Percentiles rank a stretch among this genome's conserved stretches.
Evolutionary conservation across 2,888 invertebrate genomes (phyloP).

Genomic region (Operophtera brumata): DNA sequence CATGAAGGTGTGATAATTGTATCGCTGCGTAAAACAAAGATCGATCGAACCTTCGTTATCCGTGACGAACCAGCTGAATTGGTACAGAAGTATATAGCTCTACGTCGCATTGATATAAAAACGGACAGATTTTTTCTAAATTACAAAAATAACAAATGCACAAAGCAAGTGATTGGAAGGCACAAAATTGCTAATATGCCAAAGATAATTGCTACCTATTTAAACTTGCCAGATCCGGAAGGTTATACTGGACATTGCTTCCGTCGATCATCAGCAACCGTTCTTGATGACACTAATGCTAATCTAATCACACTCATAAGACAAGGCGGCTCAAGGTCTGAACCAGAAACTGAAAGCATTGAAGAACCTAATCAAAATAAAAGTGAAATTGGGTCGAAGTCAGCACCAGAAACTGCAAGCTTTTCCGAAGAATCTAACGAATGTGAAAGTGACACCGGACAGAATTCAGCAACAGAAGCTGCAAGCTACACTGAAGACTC

Average conservation of each 20-base stretch:
- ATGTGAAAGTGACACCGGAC: no score
- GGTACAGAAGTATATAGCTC: no score
- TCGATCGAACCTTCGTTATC: no score
- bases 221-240: slow-evolving; percentile 7
- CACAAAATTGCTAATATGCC: slow-evolving; percentile 21
- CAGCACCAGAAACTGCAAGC: no score
- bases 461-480: no score
- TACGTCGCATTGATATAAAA: not conserved
- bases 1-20: no score
- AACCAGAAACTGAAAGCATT: not conserved
- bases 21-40: no score
- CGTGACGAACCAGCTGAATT: no score
- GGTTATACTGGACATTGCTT: slow-evolving; percentile 4
- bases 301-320: not conserved
- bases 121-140: slow-evolving; percentile 20
- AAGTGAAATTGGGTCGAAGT: not conserved
- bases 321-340: no score
- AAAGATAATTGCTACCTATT: slow-evolving; percentile 19
- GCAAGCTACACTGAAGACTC: no score
- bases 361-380: not conserved
- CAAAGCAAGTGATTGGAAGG: slow-evolving; percentile 16
- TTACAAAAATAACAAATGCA: slow-evolving; percentile 21
- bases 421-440: no score
- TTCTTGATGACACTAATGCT: not conserved
- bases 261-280: slow-evolving; percentile 4